A percentile compares a stretch with the other conserved stretches of the same genome.
These are phyloP conservation scores for Brachionus angularis DNA, from an alignment of 1,140 invertebrate species.

Conservation along the genomic window DNA sequence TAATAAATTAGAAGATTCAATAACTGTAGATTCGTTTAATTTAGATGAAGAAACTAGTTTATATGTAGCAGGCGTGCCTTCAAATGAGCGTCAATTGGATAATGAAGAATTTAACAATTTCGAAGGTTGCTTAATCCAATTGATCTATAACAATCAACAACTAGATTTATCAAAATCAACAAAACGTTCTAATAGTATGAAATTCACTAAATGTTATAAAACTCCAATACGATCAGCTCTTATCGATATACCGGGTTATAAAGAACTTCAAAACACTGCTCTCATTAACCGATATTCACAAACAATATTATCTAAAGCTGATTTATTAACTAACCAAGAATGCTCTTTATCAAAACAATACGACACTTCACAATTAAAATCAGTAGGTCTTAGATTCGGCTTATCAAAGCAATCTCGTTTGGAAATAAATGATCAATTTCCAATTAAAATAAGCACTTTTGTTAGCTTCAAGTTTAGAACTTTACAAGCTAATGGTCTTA, in stretches of 20 bases:
- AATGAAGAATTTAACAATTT: conserved; percentile 7
- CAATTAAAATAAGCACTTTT: background rate
- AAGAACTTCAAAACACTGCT: background rate
- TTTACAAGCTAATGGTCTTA: background rate
- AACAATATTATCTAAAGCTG: background rate
- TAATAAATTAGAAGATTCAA: background rate
- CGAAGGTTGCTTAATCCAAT: conserved; percentile 31
- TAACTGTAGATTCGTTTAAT: background rate
- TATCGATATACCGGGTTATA: background rate
- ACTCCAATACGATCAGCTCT: background rate
- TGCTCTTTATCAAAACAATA: background rate
- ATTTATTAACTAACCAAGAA: conserved; percentile 16
- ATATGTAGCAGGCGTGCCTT: conserved; percentile 3
- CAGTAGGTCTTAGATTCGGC: conserved; percentile 10
- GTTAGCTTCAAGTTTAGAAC: conserved; percentile 43
- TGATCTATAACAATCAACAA: conserved; percentile 22
- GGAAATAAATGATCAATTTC: background rate
- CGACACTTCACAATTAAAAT: background rate
- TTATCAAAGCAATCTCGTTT: conserved; percentile 6
- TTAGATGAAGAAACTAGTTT: background rate
- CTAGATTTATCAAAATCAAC: conserved; percentile 19
- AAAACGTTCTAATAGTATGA: background rate
- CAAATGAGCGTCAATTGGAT: background rate
- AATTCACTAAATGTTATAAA: conserved; percentile 31
- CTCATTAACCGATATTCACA: background rate